Evolutionary conservation across 2,113 vertebrate species (phyloP).

Genomic region (Aegypius monachus): DNA sequence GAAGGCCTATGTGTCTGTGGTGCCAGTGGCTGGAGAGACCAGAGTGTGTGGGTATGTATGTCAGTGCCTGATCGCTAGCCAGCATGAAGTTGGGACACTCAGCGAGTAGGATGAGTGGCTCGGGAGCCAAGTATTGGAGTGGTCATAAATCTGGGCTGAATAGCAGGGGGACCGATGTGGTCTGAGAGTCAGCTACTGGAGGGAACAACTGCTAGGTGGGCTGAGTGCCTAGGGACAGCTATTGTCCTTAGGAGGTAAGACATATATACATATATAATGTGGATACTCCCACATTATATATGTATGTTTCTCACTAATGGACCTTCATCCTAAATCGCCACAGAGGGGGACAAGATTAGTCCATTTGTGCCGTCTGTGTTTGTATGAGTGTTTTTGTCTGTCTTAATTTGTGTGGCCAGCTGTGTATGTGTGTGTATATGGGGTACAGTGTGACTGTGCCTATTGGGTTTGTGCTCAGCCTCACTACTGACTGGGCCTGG

Average conservation of each 20-base stretch:
- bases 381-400: background rate
- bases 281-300: background rate
- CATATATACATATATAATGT: too few species aligned
- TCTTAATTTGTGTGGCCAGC: background rate
- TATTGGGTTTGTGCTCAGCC: background rate
- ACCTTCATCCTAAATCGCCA: background rate
- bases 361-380: background rate
- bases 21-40: background rate
- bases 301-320: background rate
- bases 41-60: background rate
- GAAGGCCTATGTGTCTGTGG: background rate
- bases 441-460: too few species aligned
- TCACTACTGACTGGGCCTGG: background rate
- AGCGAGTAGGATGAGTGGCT: background rate
- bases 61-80: fast-evolving
- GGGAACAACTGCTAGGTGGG: background rate
- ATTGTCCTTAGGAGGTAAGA: background rate
- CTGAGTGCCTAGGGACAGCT: background rate
- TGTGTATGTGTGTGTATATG: background rate
- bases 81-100: background rate
- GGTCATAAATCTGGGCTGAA: background rate
- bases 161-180: background rate
- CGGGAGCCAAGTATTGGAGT: background rate
- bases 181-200: background rate
- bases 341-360: background rate